A percentile compares a stretch with the other conserved stretches of the same genome.
Evolutionary conservation across 2,797 vertebrate genomes (phyloP).

Genomic region (Parotocinclus haroldoi): DNA sequence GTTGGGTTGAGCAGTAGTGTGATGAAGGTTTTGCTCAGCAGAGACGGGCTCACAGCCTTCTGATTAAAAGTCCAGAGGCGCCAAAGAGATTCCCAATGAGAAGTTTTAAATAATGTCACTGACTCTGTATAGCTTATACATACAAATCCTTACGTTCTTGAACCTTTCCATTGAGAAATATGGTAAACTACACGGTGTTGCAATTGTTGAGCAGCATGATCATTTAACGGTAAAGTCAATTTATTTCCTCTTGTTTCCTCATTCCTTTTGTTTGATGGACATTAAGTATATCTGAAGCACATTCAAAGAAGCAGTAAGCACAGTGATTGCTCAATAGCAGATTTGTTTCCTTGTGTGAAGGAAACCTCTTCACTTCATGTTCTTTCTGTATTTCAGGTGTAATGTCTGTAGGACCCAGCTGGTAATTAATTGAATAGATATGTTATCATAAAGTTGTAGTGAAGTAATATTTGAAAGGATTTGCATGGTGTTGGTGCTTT

Average conservation of each 20-base stretch:
- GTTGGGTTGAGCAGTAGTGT: too few relatives aligned
- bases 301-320: too few relatives aligned
- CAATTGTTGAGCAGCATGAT: background rate
- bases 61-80: too few relatives aligned
- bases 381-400: constrained; percentile 47
- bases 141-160: too few relatives aligned
- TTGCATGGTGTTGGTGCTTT: constrained; percentile 30
- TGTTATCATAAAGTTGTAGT: background rate
- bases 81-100: too few relatives aligned
- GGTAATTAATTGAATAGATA: constrained; percentile 27
- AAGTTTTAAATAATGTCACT: too few relatives aligned
- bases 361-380: background rate
- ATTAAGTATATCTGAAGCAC: background rate
- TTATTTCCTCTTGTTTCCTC: constrained; percentile 28
- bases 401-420: constrained; percentile 33
- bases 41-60: too few relatives aligned
- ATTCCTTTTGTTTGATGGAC: constrained; percentile 1
- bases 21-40: too few relatives aligned
- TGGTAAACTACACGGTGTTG: constrained; percentile 3
- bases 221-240: background rate
- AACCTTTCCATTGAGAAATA: too few relatives aligned
- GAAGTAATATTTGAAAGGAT: constrained; percentile 17
- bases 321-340: background rate
- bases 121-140: too few relatives aligned
- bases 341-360: background rate